Conservation (phyloP, 2,888 invertebrate genomes). For the Tachystola acroxantha region DNA sequence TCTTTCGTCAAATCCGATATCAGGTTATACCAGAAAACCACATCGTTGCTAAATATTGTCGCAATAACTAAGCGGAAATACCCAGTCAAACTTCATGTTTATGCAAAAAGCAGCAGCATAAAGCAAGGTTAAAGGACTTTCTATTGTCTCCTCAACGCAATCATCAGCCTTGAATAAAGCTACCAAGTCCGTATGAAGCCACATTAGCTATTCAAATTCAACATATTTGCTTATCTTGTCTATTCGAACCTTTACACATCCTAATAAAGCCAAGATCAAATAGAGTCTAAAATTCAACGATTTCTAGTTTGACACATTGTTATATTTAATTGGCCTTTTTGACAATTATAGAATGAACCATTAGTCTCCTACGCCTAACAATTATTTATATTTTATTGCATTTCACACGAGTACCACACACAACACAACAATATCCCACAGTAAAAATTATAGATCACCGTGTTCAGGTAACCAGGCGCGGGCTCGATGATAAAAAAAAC, state of each 20-base stretch:
- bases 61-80: background rate
- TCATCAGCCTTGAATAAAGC: conserved; percentile 5
- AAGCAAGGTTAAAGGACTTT: conserved; percentile 14
- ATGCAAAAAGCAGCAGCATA: conserved; percentile 1
- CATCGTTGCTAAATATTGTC: background rate
- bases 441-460: conserved; percentile 48
- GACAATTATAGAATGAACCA: conserved; percentile 16
- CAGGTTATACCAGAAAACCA: no score
- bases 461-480: conserved; percentile 44
- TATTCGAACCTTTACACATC: background rate
- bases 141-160: conserved; percentile 12
- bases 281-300: background rate
- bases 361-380: conserved; percentile 21
- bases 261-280: background rate
- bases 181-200: background rate
- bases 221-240: background rate
- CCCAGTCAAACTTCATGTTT: background rate
- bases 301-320: conserved; percentile 3
- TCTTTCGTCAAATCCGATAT: no score
- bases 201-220: conserved; percentile 1
- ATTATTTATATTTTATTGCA: conserved; percentile 34
- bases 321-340: conserved; percentile 8
- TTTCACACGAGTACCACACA: conserved; percentile 37
- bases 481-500: conserved; percentile 42
- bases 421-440: conserved; percentile 35